phyloP scores from a whole-genome alignment of 2,888 invertebrate species.

The Poecilobothrus nobilitatus region DNA sequence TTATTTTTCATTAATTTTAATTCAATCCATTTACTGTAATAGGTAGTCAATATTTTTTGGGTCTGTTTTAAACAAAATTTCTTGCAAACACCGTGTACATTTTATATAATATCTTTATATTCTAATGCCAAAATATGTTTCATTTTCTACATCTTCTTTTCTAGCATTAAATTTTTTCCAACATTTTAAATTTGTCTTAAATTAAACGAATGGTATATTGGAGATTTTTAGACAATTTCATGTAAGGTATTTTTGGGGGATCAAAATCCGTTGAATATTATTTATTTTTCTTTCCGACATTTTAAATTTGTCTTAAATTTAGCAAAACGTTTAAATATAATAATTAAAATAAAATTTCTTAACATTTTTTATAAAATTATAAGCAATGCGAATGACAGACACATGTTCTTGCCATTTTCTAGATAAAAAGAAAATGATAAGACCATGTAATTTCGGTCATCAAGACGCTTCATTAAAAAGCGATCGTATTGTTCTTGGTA shows the following conservation, averaged over 20 bases:
- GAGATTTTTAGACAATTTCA: slow-evolving; percentile 89
- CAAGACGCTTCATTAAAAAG: too few relatives aligned
- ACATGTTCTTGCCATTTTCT: too few relatives aligned
- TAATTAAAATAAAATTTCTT: too few relatives aligned
- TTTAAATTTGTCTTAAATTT: slow-evolving; percentile 29
- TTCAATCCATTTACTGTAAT: too few relatives aligned
- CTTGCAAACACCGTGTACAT: slow-evolving; percentile 94
- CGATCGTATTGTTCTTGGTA: too few relatives aligned
- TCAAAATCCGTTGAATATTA: slow-evolving; percentile 99
- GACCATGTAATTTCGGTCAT: too few relatives aligned
- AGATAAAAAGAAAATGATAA: too few relatives aligned
- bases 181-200: slow-evolving; percentile 99
- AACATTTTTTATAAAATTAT: too few relatives aligned
- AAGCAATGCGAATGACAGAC: too few relatives aligned
- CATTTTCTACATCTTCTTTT: slow-evolving; percentile 97
- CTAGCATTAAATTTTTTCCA: slow-evolving; percentile 98
- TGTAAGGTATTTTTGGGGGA: slow-evolving; percentile 96
- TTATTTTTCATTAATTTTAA: too few relatives aligned
- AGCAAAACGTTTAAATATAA: too few relatives aligned
- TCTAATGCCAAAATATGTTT: slow-evolving; percentile 90
- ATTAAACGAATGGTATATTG: slow-evolving; percentile 97
- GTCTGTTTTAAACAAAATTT: slow-evolving; percentile 98
- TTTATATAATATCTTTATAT: slow-evolving; percentile 98
- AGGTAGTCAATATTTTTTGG: slow-evolving; percentile 97
- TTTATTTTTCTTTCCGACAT: slow-evolving; percentile 97